A percentile compares a stretch with the other conserved stretches of the same genome.
phyloP scores from a whole-genome alignment of 2,113 vertebrate species.

The Sturnira hondurensis region DNA sequence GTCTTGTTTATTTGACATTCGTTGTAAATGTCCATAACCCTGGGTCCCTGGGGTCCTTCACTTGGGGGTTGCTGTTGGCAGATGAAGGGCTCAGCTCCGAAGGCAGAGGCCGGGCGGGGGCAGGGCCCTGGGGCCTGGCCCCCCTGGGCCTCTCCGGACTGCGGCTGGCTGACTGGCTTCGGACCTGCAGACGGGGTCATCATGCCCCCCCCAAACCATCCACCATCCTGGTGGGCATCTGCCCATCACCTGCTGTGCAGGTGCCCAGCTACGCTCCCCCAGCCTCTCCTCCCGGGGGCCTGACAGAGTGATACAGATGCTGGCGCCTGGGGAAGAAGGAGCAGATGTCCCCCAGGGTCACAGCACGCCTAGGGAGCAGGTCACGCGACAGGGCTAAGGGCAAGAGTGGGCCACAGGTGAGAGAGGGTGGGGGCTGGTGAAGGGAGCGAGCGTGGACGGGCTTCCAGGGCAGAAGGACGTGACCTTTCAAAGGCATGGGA shows the following conservation, averaged over 20 bases:
- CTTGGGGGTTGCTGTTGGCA: conserved; percentile 63
- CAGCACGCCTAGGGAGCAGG: accelerated
- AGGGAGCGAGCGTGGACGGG: too few relatives aligned
- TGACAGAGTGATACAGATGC: accelerated
- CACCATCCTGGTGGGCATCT: accelerated
- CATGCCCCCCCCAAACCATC: too few relatives aligned
- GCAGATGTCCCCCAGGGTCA: neutral
- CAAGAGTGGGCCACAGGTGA: neutral
- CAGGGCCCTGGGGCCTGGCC: neutral
- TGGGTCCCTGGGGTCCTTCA: conserved; percentile 54
- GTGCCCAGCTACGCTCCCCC: too few relatives aligned
- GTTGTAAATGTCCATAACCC: conserved; percentile 78
- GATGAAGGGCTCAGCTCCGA: neutral
- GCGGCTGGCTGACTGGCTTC: neutral
- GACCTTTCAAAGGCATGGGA: neutral
- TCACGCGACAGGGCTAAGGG: neutral
- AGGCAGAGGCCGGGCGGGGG: neutral
- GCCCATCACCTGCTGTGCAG: too few relatives aligned
- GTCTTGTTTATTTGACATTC: conserved; percentile 80
- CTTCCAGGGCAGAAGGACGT: neutral
- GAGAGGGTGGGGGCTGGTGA: neutral
- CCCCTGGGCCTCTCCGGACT: neutral
- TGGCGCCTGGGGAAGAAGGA: neutral
- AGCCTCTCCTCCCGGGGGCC: neutral
- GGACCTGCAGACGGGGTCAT: neutral